Evolutionary conservation across 2,888 invertebrate species (phyloP).

Genomic region (Leistus spinibarbis): DNA sequence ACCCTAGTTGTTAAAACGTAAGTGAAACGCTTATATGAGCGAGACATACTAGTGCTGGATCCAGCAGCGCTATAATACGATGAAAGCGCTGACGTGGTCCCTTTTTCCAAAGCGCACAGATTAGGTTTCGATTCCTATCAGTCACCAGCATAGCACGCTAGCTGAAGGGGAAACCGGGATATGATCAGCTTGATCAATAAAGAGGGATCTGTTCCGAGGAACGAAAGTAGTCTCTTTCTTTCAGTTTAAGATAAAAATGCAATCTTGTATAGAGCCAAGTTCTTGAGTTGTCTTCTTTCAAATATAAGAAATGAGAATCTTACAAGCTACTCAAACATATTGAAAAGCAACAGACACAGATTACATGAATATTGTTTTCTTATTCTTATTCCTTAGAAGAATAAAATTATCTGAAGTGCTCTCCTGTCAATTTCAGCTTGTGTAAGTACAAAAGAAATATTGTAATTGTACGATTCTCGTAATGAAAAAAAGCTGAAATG

Average conservation of each 20-base stretch:
- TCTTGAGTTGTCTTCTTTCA: not conserved
- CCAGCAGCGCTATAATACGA: not conserved
- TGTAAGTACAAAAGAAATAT: too few species aligned
- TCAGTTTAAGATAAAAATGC: constrained; percentile 2
- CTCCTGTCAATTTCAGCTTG: too few species aligned
- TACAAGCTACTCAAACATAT: not conserved
- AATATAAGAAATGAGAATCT: not conserved
- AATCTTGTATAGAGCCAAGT: not conserved
- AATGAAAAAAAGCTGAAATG: too few species aligned
- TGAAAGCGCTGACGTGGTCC: constrained; percentile 6
- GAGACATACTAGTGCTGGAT: not conserved
- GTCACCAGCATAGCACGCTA: not conserved
- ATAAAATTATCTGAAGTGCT: too few species aligned
- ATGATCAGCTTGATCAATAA: not conserved
- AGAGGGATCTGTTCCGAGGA: not conserved
- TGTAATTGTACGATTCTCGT: too few species aligned
- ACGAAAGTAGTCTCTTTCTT: not conserved
- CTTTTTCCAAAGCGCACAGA: constrained; percentile 1
- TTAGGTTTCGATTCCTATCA: constrained; percentile 11
- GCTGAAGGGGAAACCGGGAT: not conserved
- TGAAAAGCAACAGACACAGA: not conserved
- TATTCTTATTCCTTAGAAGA: too few species aligned
- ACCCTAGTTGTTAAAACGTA: not conserved
- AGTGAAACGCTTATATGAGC: not conserved
- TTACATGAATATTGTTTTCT: not conserved